phyloP scores from a whole-genome alignment of 2,113 vertebrate genomes.

The Mixornis gularis region DNA sequence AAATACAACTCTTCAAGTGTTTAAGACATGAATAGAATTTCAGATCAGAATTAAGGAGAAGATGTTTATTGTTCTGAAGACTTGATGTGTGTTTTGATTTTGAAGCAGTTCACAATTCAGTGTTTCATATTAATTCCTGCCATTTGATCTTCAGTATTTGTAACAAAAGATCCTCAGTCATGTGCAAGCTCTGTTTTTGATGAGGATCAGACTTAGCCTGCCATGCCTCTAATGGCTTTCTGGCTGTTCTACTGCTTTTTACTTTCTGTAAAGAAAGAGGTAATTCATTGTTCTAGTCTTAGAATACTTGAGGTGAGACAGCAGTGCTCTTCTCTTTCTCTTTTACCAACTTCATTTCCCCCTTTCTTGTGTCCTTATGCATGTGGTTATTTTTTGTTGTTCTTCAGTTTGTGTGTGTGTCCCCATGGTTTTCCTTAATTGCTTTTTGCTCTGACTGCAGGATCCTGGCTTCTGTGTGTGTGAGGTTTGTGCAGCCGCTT shows the following conservation, averaged over 20 bases:
- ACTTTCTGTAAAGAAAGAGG: neutral
- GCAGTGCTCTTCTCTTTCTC: neutral
- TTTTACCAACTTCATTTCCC: neutral
- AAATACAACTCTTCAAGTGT: neutral
- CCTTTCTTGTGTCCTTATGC: neutral
- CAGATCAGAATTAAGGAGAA: neutral
- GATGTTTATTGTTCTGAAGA: neutral
- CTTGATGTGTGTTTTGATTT: neutral
- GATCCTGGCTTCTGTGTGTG: neutral
- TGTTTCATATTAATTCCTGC: neutral
- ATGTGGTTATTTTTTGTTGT: neutral
- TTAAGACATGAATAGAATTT: neutral
- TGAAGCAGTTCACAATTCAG: neutral
- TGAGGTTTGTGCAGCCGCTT: neutral
- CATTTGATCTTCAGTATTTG: neutral
- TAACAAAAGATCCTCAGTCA: neutral
- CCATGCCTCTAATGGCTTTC: neutral
- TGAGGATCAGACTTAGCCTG: neutral
- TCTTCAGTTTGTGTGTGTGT: neutral
- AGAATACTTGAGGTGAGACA: neutral
- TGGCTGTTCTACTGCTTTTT: neutral
- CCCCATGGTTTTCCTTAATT: neutral
- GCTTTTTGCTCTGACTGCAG: neutral
- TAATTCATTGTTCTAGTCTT: neutral
- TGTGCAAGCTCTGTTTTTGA: neutral